Evolutionary conservation across 2,113 vertebrate species (phyloP).

Genomic region (Pollachius pollachius): DNA sequence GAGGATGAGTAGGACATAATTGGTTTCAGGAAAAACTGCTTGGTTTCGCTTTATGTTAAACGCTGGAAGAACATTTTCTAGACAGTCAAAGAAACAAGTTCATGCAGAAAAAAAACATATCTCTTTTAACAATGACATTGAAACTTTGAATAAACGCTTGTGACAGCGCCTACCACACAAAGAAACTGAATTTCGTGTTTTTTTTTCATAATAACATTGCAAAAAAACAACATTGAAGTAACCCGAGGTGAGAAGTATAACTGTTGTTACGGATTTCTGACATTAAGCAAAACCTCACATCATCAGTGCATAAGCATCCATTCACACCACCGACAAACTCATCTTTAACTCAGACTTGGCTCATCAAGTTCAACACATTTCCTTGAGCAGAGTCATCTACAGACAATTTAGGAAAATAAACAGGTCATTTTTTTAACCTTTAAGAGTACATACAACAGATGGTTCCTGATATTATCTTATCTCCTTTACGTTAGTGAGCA

Average conservation of each 20-base stretch:
- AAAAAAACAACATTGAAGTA: slow-evolving; percentile 40
- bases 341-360: slow-evolving; percentile 47
- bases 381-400: slow-evolving; percentile 43
- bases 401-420: slow-evolving; percentile 68
- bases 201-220: slow-evolving; percentile 40
- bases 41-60: slow-evolving; percentile 42
- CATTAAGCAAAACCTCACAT: slow-evolving; percentile 41
- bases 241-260: slow-evolving; percentile 42
- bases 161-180: slow-evolving; percentile 46
- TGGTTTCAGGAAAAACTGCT: slow-evolving; percentile 42
- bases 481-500: slow-evolving; percentile 67
- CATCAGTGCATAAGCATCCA: slow-evolving; percentile 57
- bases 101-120: slow-evolving; percentile 40
- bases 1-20: slow-evolving; percentile 24
- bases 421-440: slow-evolving; percentile 46
- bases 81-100: slow-evolving; percentile 37
- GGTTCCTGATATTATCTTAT: slow-evolving; percentile 68
- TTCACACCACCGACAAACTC: slow-evolving; percentile 57
- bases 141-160: slow-evolving; percentile 23
- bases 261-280: slow-evolving; percentile 43
- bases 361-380: slow-evolving; percentile 48
- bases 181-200: slow-evolving; percentile 29
- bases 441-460: slow-evolving; percentile 59
- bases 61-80: slow-evolving; percentile 43
- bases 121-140: slow-evolving; percentile 27